A percentile compares a stretch with the other conserved stretches of the same genome.
phyloP scores from a whole-genome alignment of 2,888 invertebrate species.

The Arrhopalites spinosus region DNA sequence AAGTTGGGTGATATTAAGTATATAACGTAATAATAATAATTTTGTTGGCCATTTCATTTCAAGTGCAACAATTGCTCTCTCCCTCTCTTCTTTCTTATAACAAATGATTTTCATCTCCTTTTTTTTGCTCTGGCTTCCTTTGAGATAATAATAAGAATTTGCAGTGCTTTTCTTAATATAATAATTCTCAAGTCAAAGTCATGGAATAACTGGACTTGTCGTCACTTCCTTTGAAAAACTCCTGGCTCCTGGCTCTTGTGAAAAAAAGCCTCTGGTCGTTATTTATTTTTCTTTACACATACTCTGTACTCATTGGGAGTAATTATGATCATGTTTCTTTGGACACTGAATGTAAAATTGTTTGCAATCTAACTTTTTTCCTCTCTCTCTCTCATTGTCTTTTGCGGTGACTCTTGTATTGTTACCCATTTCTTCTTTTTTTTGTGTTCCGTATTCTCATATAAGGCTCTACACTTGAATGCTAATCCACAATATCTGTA shows the following conservation, averaged over 20 bases:
- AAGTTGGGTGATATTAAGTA: too few relatives aligned
- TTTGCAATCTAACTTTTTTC: neutral
- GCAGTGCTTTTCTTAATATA: neutral
- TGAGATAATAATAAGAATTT: too few relatives aligned
- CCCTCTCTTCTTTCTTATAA: neutral
- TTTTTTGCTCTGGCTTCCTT: neutral
- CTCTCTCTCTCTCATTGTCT: neutral
- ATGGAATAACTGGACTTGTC: constrained; percentile 13
- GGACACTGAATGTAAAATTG: too few relatives aligned
- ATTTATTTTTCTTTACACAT: neutral
- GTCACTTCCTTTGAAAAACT: neutral
- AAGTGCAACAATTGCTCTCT: neutral
- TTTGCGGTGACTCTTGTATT: neutral
- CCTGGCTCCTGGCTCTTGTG: neutral
- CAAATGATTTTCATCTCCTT: neutral
- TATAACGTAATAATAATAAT: constrained; percentile 7
- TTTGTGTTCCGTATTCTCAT: neutral
- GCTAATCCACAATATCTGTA: neutral
- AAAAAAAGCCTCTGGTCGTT: neutral
- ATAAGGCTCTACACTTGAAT: neutral
- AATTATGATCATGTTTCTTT: too few relatives aligned
- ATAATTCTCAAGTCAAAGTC: too few relatives aligned
- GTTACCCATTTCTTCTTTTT: too few relatives aligned
- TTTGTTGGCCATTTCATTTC: neutral
- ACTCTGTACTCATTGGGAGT: too few relatives aligned